Percentiles rank a stretch among this genome's conserved stretches.
Conservation (phyloP, 2,113 vertebrate genomes). For the Megaleporinus macrocephalus region DNA sequence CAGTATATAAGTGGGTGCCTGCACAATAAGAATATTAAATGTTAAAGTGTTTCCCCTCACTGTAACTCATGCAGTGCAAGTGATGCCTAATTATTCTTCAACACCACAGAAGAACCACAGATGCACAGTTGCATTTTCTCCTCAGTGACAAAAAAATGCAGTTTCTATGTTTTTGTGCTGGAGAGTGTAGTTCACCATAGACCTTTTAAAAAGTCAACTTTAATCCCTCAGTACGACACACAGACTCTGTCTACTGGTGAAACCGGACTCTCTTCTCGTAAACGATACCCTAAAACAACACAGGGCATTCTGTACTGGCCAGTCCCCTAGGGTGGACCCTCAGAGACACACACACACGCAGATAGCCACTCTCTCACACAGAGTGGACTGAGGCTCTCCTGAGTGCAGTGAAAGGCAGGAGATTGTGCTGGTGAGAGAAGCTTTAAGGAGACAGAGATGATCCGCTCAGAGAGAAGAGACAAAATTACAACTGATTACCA, state of each 20-base stretch:
- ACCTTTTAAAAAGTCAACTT: constrained; percentile 16
- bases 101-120: background rate
- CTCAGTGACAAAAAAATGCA: background rate
- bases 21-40: too few species aligned
- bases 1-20: too few species aligned
- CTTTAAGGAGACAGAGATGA: constrained; percentile 37
- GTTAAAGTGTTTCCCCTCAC: too few species aligned
- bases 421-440: constrained; percentile 54
- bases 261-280: constrained; percentile 42
- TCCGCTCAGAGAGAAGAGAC: constrained; percentile 29
- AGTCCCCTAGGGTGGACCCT: constrained; percentile 41
- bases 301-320: constrained; percentile 44
- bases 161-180: background rate
- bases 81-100: background rate
- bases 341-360: constrained; percentile 40
- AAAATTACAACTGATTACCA: constrained; percentile 55
- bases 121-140: background rate
- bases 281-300: constrained; percentile 38
- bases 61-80: too few species aligned
- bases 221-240: background rate
- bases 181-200: constrained; percentile 10
- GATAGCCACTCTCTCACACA: constrained; percentile 17
- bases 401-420: constrained; percentile 48
- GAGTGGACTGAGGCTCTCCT: background rate
- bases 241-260: constrained; percentile 34